phyloP scores from a whole-genome alignment of 2,113 vertebrate species.

The Natator depressus region DNA sequence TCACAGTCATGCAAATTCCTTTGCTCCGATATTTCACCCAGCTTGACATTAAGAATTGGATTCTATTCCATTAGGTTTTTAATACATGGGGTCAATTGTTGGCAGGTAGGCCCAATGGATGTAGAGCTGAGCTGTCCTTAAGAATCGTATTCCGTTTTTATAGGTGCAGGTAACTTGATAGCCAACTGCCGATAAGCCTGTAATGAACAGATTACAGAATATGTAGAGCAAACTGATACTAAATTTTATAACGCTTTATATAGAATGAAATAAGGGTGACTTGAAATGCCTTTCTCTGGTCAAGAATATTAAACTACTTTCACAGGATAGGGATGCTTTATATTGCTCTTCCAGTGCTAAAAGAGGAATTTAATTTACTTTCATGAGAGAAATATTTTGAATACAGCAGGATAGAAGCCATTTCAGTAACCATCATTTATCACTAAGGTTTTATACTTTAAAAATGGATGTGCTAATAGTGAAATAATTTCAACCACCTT shows the following conservation, averaged over 20 bases:
- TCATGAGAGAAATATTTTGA: not conserved
- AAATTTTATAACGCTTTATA: not conserved
- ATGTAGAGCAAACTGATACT: not conserved
- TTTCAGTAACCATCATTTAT: not conserved
- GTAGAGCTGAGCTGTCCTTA: not conserved
- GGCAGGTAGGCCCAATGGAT: not conserved
- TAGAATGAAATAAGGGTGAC: not conserved
- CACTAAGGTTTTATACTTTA: accelerated
- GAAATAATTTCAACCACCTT: not conserved
- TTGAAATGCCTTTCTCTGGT: accelerated
- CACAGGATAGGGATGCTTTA: not conserved
- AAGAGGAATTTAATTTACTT: not conserved
- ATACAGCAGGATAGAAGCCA: not conserved
- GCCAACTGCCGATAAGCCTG: not conserved
- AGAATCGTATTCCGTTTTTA: not conserved
- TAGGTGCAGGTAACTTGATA: not conserved
- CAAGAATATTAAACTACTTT: not conserved
- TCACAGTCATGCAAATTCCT: not conserved
- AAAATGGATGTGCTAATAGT: not conserved
- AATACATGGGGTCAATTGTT: accelerated
- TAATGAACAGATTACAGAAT: not conserved
- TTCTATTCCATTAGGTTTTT: not conserved
- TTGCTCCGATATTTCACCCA: not conserved
- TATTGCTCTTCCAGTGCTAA: not conserved
- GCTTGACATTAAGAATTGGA: not conserved